A percentile compares a stretch with the other conserved stretches of the same genome.
Evolutionary conservation across 2,888 invertebrate genomes (phyloP).

Genomic region (Steromphala cineraria): DNA sequence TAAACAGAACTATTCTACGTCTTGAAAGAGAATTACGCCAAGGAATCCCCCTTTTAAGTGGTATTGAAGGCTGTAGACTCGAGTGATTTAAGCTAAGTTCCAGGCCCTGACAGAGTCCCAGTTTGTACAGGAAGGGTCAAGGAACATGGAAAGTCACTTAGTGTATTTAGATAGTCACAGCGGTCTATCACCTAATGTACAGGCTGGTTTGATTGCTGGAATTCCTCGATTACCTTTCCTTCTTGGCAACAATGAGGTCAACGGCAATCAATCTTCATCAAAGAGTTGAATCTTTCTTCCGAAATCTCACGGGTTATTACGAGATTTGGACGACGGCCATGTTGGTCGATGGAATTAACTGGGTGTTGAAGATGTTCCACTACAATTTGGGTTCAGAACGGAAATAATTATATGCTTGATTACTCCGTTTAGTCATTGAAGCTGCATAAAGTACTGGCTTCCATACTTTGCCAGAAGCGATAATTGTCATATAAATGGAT

Average conservation of each 20-base stretch:
- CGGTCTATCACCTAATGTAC: background rate
- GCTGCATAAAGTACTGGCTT: too few species aligned
- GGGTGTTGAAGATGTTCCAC: background rate
- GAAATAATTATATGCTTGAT: too few species aligned
- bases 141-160: background rate
- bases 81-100: too few species aligned
- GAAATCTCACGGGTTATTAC: background rate
- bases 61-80: too few species aligned
- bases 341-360: conserved; percentile 2
- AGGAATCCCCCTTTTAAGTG: too few species aligned
- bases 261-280: conserved; percentile 1
- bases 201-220: background rate
- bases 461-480: too few species aligned
- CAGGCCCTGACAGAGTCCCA: too few species aligned
- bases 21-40: too few species aligned
- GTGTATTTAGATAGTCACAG: background rate
- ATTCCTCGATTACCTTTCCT: background rate
- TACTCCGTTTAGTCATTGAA: too few species aligned
- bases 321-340: background rate
- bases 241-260: conserved; percentile 1
- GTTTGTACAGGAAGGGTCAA: background rate
- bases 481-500: too few species aligned
- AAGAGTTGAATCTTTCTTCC: background rate
- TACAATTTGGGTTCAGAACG: background rate
- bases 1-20: too few species aligned